Evolutionary conservation across 2,113 vertebrate species (phyloP).

Genomic region (Hemicordylus capensis): DNA sequence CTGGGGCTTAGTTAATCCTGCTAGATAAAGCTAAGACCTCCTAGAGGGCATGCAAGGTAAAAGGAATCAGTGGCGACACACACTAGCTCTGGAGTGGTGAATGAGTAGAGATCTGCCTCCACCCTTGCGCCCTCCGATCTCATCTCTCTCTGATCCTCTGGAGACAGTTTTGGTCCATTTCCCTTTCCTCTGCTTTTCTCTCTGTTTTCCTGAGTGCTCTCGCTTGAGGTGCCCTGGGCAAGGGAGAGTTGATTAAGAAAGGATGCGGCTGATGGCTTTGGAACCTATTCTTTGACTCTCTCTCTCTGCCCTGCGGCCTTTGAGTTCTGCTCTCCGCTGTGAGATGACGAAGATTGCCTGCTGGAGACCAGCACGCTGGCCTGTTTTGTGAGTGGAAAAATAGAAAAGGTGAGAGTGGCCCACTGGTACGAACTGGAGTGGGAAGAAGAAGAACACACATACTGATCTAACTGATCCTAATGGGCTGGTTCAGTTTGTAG

Average conservation of each 20-base stretch:
- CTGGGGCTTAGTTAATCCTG: background rate
- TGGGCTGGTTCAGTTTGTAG: background rate
- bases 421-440: background rate
- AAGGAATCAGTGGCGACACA: background rate
- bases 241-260: constrained; percentile 25
- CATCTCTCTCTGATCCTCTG: background rate
- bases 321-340: background rate
- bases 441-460: background rate
- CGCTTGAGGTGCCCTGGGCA: constrained; percentile 43
- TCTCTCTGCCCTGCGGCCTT: background rate
- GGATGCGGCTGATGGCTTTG: background rate
- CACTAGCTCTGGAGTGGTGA: background rate
- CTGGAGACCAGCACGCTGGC: background rate
- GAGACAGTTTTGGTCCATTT: background rate
- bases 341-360: constrained; percentile 27
- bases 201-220: constrained; percentile 16
- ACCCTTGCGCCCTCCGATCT: background rate
- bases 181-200: background rate
- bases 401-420: background rate
- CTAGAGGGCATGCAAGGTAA: background rate
- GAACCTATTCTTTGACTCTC: background rate
- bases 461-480: background rate
- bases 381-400: background rate
- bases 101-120: background rate
- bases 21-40: background rate